Percentiles rank a stretch among this genome's conserved stretches.
These are phyloP conservation scores for Astropecten irregularis DNA, from an alignment of 53 echinoderm and acorn worm species.

Conservation along the genomic window DNA sequence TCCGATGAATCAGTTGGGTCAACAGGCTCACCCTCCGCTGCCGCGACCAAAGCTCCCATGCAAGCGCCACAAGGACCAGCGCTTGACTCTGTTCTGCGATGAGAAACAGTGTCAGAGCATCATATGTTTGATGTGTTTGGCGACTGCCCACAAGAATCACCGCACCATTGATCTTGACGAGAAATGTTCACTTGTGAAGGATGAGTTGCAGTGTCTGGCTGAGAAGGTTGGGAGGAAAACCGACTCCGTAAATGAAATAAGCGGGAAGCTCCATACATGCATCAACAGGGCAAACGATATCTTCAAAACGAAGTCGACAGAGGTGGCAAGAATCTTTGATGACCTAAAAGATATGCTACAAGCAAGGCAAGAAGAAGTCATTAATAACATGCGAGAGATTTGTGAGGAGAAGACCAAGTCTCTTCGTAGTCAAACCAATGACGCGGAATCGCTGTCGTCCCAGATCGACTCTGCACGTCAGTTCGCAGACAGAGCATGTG, in stretches of 20 bases:
- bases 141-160: conserved; percentile 7
- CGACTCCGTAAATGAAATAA: background rate
- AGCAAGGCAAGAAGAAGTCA: background rate
- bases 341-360: background rate
- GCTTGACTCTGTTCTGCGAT: conserved; percentile 22
- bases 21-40: conserved; percentile 2
- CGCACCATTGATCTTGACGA: background rate
- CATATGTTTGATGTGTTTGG: conserved; percentile 8
- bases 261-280: background rate
- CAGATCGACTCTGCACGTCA: conserved; percentile 43
- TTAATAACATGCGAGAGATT: background rate
- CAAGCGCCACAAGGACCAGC: background rate
- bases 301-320: background rate
- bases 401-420: background rate
- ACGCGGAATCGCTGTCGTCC: background rate
- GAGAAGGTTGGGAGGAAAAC: background rate
- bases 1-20: conserved; percentile 20
- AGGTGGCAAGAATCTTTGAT: background rate
- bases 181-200: background rate
- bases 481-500: conserved; percentile 42
- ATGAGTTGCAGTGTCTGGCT: background rate
- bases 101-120: background rate
- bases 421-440: background rate
- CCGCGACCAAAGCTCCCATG: background rate
- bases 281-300: background rate